Percentiles rank a stretch among this genome's conserved stretches.
Conservation (phyloP, 2,797 vertebrate species). For the Tympanoctomys barrerae region DNA sequence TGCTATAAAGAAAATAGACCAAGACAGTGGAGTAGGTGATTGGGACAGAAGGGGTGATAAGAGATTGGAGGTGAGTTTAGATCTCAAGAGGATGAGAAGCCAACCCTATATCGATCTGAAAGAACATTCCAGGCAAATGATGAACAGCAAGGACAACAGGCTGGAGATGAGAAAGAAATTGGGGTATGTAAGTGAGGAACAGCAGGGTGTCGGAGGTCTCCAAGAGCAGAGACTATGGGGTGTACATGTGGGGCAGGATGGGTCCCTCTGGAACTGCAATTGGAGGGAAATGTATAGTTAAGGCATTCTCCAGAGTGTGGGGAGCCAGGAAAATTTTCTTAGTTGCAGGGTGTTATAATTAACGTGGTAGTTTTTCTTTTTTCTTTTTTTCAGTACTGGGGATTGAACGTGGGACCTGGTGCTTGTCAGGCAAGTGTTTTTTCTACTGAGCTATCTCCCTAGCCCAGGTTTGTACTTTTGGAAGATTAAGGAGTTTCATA, state of each 20-base stretch:
- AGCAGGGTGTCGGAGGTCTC: neutral
- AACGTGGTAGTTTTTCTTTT: neutral
- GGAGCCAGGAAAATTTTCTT: neutral
- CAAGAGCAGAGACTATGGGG: neutral
- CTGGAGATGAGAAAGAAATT: neutral
- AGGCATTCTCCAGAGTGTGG: neutral
- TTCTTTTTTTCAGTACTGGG: too few species aligned
- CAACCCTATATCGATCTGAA: neutral
- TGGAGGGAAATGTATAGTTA: neutral
- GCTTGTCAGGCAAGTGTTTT: too few species aligned
- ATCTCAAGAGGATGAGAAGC: neutral
- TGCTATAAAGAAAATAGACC: neutral
- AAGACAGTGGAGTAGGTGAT: neutral
- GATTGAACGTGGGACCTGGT: too few species aligned
- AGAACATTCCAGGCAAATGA: neutral
- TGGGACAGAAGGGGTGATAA: neutral
- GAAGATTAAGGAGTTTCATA: neutral
- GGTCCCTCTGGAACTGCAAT: neutral
- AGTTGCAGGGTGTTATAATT: neutral
- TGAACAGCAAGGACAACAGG: neutral
- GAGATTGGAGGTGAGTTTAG: neutral
- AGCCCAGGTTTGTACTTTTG: neutral
- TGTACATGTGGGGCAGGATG: neutral
- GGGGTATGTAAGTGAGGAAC: neutral
- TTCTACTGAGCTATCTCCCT: too few species aligned